Conservation (phyloP, 2,113 vertebrate genomes). For the Puffinus mauretanicus region DNA sequence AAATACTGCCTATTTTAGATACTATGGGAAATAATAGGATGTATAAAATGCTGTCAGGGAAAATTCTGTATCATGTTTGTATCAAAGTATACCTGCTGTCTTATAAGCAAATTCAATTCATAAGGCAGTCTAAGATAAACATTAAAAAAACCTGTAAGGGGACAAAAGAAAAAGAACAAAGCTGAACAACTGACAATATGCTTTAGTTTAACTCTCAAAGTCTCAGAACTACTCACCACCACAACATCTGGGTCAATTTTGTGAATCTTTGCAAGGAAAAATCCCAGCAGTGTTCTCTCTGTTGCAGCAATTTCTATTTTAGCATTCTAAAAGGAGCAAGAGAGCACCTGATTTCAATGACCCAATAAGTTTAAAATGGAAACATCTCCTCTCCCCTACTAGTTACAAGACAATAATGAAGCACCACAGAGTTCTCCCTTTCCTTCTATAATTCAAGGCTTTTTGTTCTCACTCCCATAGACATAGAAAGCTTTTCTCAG, state of each 20-base stretch:
- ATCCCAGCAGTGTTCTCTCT: conserved; percentile 91
- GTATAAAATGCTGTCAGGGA: conserved; percentile 17
- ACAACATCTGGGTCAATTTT: conserved; percentile 96
- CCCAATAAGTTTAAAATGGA: conserved; percentile 47
- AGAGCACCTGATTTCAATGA: conserved; percentile 51
- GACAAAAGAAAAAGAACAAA: conserved; percentile 35
- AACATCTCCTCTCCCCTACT: conserved; percentile 26
- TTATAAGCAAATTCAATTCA: conserved; percentile 41
- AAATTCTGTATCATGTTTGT: not conserved
- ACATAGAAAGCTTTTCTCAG: conserved; percentile 23
- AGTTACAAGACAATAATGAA: conserved; percentile 46
- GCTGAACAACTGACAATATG: not conserved
- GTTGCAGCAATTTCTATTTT: conserved; percentile 91
- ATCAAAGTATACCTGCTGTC: conserved; percentile 22
- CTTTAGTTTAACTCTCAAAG: conserved; percentile 4
- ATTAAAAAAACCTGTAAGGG: not conserved
- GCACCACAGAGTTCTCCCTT: conserved; percentile 19
- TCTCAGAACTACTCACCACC: conserved; percentile 84
- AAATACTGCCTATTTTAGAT: conserved; percentile 17
- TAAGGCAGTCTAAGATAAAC: not conserved
- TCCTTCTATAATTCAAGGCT: conserved; percentile 7
- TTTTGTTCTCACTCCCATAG: conserved; percentile 20
- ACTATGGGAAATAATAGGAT: conserved; percentile 6
- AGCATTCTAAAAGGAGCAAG: conserved; percentile 81
- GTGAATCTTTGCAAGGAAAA: conserved; percentile 95